These are phyloP conservation scores for Actinernus sp. DNA, from an alignment of 92 coral and sea anemone species.

Conservation along the genomic window DNA sequence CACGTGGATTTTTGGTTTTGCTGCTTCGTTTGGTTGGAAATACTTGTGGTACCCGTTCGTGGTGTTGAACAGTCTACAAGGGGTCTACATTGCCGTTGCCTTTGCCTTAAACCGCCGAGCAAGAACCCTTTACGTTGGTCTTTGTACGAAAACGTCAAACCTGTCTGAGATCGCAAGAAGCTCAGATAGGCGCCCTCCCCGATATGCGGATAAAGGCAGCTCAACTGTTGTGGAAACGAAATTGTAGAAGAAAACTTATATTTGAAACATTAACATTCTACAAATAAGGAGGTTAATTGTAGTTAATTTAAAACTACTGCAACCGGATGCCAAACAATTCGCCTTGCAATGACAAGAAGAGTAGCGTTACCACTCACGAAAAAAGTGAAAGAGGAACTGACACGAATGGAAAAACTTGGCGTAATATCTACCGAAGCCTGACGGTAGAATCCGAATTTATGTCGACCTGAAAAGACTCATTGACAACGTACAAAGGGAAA, in stretches of 20 bases:
- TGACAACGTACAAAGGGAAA: slow-evolving; percentile 31
- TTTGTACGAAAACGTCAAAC: no score
- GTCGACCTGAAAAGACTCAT: slow-evolving; percentile 40
- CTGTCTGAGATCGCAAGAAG: no score
- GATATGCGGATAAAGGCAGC: no score
- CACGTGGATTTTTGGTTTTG: slow-evolving; percentile 44
- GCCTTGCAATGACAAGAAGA: slow-evolving; percentile 46
- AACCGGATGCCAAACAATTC: slow-evolving; percentile 37
- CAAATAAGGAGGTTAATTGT: no score
- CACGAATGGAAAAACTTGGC: slow-evolving; percentile 40
- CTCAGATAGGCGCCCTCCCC: no score
- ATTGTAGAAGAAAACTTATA: no score
- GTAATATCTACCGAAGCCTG: slow-evolving; percentile 46
- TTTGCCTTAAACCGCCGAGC: slow-evolving; percentile 36
- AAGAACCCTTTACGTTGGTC: slow-evolving; percentile 11
- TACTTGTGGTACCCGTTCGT: slow-evolving; percentile 32
- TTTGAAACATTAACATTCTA: no score
- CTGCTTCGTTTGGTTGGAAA: slow-evolving; percentile 19
- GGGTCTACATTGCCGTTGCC: slow-evolving; percentile 48
- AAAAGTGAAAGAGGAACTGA: slow-evolving; percentile 43
- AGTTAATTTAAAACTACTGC: no score
- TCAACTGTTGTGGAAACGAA: no score
- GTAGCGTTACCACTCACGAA: slow-evolving; percentile 40
- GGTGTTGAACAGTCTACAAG: slow-evolving; percentile 28
- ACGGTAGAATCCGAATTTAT: slow-evolving; percentile 32